Conservation (phyloP, 2,113 vertebrate genomes). For the Phaetusa simplex region DNA sequence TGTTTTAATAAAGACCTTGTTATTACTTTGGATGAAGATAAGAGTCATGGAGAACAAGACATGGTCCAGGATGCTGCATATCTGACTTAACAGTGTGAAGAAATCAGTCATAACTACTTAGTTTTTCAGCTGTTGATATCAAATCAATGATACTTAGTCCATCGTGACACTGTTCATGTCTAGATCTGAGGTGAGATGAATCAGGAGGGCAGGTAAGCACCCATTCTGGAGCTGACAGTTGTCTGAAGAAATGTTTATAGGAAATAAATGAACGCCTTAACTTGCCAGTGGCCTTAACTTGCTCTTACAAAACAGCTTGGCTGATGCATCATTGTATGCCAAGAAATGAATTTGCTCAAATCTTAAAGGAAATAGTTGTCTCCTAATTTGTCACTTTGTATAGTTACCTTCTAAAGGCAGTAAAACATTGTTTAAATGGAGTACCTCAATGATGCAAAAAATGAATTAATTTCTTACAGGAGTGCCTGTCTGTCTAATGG, state of each 20-base stretch:
- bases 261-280: neutral
- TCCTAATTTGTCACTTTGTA: conserved; percentile 12
- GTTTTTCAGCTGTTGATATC: neutral
- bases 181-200: neutral
- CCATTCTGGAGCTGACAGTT: neutral
- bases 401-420: conserved; percentile 1
- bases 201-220: neutral
- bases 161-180: neutral
- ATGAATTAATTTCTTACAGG: conserved; percentile 54
- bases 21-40: neutral
- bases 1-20: neutral
- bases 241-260: neutral
- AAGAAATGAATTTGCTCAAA: neutral
- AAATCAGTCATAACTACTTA: neutral
- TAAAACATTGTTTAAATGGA: conserved; percentile 38
- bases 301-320: neutral
- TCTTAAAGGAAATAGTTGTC: conserved; percentile 12
- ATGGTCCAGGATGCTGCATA: neutral
- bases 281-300: neutral
- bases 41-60: neutral
- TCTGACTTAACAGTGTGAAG: neutral
- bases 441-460: conserved; percentile 55
- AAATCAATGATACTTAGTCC: neutral
- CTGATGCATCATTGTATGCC: neutral
- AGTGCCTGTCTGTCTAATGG: conserved; percentile 42